phyloP scores from a whole-genome alignment of 1,140 invertebrate genomes.

The Cylas formicarius region DNA sequence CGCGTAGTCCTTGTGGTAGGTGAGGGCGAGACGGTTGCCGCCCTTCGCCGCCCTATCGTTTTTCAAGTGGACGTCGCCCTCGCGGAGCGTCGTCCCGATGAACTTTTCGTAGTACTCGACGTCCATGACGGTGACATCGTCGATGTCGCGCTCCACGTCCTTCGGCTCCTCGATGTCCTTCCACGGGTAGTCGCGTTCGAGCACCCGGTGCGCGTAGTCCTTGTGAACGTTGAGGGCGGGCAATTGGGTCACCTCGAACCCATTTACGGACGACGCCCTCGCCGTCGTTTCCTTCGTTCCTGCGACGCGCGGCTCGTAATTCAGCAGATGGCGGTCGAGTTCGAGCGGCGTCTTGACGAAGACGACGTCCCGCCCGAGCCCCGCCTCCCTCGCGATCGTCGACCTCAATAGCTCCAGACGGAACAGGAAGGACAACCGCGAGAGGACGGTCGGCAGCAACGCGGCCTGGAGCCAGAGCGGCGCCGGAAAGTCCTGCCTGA shows the following conservation, averaged over 20 bases:
- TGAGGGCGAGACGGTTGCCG: conserved; percentile 27
- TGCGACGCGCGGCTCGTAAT: conserved; percentile 21
- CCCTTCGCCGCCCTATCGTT: conserved; percentile 14
- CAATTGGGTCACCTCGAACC: conserved; percentile 3
- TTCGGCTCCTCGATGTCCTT: conserved; percentile 53
- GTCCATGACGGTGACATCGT: conserved; percentile 57
- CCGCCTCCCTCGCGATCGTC: conserved; percentile 44
- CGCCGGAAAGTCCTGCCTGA: conserved; percentile 75
- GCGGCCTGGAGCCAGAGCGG: conserved; percentile 86
- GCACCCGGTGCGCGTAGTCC: conserved; percentile 28
- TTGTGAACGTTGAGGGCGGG: conserved; percentile 21
- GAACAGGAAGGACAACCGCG: conserved; percentile 65
- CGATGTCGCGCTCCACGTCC: conserved; percentile 54
- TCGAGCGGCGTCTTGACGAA: conserved; percentile 26
- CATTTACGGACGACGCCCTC: conserved; percentile 7
- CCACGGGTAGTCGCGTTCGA: conserved; percentile 45
- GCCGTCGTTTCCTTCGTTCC: conserved; percentile 9
- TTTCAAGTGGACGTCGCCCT: conserved; percentile 12
- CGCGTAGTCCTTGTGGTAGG: conserved; percentile 28
- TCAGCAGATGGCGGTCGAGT: conserved; percentile 30
- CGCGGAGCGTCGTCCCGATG: conserved; percentile 33
- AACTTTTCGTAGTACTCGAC: conserved; percentile 61
- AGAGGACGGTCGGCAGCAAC: conserved; percentile 80
- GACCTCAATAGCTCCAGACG: conserved; percentile 71
- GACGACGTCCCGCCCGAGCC: conserved; percentile 2